A percentile compares a stretch with the other conserved stretches of the same genome.
These are phyloP conservation scores for Mustelus asterias DNA, from an alignment of 2,113 vertebrate species.

Conservation along the genomic window DNA sequence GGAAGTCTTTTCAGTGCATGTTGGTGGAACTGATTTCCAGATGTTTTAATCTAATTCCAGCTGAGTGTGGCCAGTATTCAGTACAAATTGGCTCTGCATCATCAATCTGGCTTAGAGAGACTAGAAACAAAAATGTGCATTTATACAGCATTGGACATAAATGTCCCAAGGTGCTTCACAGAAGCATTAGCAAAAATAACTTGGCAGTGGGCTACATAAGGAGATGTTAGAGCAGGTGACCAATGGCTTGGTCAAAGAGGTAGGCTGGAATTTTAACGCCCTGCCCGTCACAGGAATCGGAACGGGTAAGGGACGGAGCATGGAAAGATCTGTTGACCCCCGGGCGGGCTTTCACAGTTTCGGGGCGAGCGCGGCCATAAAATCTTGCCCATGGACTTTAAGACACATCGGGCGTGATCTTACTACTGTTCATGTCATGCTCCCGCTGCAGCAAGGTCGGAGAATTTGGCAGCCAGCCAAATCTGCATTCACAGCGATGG, in stretches of 20 bases:
- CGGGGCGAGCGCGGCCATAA: too few relatives aligned
- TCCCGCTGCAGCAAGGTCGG: too few relatives aligned
- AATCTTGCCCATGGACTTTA: not conserved
- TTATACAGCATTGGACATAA: not conserved
- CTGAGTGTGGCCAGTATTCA: not conserved
- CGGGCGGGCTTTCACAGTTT: too few relatives aligned
- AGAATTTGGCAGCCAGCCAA: too few relatives aligned
- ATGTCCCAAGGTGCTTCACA: not conserved
- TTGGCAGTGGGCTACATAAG: not conserved
- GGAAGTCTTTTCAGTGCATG: not conserved
- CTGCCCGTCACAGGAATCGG: too few relatives aligned
- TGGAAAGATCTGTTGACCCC: too few relatives aligned
- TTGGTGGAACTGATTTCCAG: not conserved
- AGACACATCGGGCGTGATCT: not conserved
- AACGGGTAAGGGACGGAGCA: too few relatives aligned
- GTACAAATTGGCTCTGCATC: not conserved
- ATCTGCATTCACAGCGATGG: too few relatives aligned
- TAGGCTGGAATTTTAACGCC: not conserved
- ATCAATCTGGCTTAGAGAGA: not conserved
- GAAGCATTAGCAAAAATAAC: not conserved
- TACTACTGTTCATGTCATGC: too few relatives aligned
- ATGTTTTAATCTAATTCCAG: not conserved
- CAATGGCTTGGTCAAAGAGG: not conserved
- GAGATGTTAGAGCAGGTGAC: not conserved
- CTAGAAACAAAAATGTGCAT: not conserved